These are phyloP conservation scores for Lasioglossum pauxillum DNA, from an alignment of 2,888 invertebrate species.

Conservation along the genomic window DNA sequence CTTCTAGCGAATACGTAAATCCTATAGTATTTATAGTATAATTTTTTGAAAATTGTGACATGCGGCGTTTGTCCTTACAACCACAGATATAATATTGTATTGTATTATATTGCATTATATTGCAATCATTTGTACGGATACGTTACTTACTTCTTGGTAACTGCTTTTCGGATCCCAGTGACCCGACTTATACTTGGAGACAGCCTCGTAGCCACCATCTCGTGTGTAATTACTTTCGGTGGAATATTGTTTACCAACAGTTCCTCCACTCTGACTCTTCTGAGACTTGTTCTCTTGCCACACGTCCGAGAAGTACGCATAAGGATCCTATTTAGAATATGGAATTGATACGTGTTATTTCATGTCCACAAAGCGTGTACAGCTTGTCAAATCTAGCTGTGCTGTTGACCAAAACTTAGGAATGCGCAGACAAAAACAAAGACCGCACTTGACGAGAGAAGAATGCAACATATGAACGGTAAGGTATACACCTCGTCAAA, in stretches of 20 bases:
- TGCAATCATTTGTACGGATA: not conserved
- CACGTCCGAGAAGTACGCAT: conserved; percentile 82
- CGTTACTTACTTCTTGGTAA: conserved; percentile 76
- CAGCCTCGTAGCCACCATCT: conserved; percentile 75
- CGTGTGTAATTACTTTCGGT: conserved; percentile 77
- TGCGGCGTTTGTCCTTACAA: too few species aligned
- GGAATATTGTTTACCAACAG: conserved; percentile 74
- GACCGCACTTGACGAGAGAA: too few species aligned
- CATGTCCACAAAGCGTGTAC: not conserved
- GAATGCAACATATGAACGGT: too few species aligned
- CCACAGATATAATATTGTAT: too few species aligned
- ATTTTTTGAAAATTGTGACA: too few species aligned
- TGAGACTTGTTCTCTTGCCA: conserved; percentile 82
- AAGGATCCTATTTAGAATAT: conserved; percentile 77
- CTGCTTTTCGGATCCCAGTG: conserved; percentile 77
- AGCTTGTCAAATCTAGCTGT: too few species aligned
- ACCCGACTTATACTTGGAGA: conserved; percentile 79
- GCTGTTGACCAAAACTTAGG: too few species aligned
- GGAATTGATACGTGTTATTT: not conserved
- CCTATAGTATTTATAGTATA: too few species aligned
- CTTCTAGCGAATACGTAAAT: too few species aligned
- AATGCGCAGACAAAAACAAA: too few species aligned
- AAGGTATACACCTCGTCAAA: too few species aligned
- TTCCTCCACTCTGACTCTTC: conserved; percentile 68
- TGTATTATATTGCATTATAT: not conserved